Conservation (phyloP, 2,888 invertebrate genomes). For the Amaurobius ferox region DNA sequence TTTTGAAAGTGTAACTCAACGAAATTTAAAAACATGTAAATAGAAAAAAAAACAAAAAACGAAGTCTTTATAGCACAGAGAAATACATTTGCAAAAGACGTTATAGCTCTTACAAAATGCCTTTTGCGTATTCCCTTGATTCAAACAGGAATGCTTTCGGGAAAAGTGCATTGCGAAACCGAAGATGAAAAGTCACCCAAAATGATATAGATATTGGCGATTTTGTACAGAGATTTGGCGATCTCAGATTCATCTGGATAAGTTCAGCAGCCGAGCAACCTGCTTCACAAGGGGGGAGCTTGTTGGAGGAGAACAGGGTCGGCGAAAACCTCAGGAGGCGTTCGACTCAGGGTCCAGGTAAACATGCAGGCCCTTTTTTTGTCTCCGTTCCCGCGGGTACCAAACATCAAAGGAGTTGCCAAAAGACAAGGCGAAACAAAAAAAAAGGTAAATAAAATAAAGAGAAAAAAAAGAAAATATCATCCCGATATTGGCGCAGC, state of each 20-base stretch:
- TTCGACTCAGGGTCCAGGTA: conserved; percentile 62
- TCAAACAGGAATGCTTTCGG: not conserved
- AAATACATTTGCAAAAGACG: too few relatives aligned
- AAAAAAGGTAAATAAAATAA: conserved; percentile 47
- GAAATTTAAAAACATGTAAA: too few relatives aligned
- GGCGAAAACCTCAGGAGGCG: conserved; percentile 67
- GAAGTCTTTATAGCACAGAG: too few relatives aligned
- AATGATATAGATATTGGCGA: conserved; percentile 25
- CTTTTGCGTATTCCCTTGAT: too few relatives aligned
- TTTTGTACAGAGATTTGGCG: conserved; percentile 31
- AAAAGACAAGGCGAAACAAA: conserved; percentile 63
- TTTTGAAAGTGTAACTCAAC: too few relatives aligned
- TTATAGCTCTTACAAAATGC: too few relatives aligned
- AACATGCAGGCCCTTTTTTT: conserved; percentile 58
- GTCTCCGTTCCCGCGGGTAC: conserved; percentile 54
- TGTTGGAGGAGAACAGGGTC: not conserved
- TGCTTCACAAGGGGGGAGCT: conserved; percentile 23
- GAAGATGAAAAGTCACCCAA: not conserved
- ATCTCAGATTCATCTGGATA: conserved; percentile 25
- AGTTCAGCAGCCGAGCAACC: conserved; percentile 36
- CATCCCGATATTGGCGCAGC: conserved; percentile 70
- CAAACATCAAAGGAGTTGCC: conserved; percentile 63
- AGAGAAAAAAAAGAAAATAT: conserved; percentile 50
- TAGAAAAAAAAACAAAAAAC: too few relatives aligned
- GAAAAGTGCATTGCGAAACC: not conserved